Evolutionary conservation across 2,797 vertebrate genomes (phyloP).

Genomic region (Tokudaia tokunoshimensis): DNA sequence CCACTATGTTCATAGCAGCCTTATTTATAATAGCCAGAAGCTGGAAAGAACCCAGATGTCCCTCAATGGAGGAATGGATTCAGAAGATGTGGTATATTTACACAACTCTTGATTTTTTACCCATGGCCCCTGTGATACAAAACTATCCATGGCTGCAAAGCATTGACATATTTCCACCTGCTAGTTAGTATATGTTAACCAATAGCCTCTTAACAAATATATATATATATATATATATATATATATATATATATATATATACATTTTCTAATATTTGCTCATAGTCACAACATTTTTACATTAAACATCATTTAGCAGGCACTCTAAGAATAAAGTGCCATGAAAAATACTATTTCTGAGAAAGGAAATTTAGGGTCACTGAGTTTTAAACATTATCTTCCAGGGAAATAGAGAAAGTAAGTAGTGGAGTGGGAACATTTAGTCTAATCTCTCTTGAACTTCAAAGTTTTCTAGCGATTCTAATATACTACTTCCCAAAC

Average conservation of each 20-base stretch:
- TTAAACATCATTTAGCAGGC: neutral
- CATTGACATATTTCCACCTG: neutral
- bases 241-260: neutral
- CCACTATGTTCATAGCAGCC: too few relatives aligned
- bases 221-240: neutral
- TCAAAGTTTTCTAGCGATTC: neutral
- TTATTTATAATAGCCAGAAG: too few relatives aligned
- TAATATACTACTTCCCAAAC: neutral
- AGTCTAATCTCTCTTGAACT: neutral
- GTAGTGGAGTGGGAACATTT: neutral
- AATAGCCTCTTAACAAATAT: neutral
- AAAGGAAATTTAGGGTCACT: neutral
- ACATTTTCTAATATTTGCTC: neutral
- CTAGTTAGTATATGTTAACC: neutral
- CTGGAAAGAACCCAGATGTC: too few relatives aligned
- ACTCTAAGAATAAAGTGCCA: neutral
- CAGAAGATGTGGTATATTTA: too few relatives aligned
- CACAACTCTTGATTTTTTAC: too few relatives aligned
- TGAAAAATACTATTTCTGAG: neutral
- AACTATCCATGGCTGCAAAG: neutral
- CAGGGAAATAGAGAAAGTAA: neutral
- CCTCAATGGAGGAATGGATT: too few relatives aligned
- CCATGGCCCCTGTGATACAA: neutral
- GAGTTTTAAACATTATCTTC: constrained; percentile 21
- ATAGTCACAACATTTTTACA: neutral